A percentile compares a stretch with the other conserved stretches of the same genome.
Conservation (phyloP, 2,888 invertebrate species). For the Dynastes tityus region DNA sequence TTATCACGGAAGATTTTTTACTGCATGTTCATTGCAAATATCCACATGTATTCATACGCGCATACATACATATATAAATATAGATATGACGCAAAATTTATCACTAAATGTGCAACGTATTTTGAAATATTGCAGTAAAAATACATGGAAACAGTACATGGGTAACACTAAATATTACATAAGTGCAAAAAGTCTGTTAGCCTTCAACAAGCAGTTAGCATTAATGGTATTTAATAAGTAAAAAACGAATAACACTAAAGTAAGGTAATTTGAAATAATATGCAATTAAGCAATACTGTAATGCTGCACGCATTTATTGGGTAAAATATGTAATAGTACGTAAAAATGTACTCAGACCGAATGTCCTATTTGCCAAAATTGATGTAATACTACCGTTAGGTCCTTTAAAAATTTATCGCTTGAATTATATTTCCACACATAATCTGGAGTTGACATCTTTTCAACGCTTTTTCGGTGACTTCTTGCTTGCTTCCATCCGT, state of each 20-base stretch:
- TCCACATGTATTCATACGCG: not conserved
- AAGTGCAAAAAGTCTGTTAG: not conserved
- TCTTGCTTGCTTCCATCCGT: too few relatives aligned
- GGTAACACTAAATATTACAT: constrained; percentile 10
- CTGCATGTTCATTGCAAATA: constrained; percentile 23
- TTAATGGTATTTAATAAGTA: not conserved
- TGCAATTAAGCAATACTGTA: not conserved
- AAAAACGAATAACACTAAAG: not conserved
- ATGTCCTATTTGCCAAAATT: not conserved
- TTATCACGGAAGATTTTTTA: constrained; percentile 34
- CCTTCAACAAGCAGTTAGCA: not conserved
- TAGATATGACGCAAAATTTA: constrained; percentile 9
- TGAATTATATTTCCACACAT: not conserved
- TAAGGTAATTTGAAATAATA: not conserved
- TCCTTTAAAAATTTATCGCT: not conserved
- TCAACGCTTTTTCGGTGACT: too few relatives aligned
- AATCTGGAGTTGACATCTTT: too few relatives aligned
- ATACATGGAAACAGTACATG: not conserved
- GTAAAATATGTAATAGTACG: too few relatives aligned
- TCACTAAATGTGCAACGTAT: not conserved
- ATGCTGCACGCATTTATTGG: not conserved
- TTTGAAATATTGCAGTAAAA: constrained; percentile 7
- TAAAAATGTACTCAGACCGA: too few relatives aligned
- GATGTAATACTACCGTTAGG: not conserved
- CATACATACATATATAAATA: not conserved